phyloP scores from a whole-genome alignment of 1,140 invertebrate species.

The Drosophila miranda region DNA sequence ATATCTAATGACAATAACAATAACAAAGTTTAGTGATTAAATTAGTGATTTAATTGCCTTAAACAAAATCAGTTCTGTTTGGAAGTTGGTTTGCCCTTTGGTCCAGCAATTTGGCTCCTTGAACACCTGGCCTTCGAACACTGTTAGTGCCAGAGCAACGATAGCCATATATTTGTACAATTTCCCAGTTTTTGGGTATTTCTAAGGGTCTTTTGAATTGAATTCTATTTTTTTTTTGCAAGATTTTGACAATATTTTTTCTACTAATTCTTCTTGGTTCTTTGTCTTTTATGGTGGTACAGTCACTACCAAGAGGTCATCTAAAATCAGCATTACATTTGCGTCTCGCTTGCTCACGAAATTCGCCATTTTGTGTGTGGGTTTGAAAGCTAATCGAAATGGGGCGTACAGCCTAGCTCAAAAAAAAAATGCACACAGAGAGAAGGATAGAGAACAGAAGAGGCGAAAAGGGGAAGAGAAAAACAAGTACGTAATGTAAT shows the following conservation, averaged over 20 bases:
- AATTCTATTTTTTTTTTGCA: too few relatives aligned
- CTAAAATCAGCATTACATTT: background rate
- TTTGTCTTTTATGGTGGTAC: constrained; percentile 10
- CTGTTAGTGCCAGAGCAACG: too few relatives aligned
- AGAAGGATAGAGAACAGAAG: background rate
- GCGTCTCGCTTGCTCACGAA: constrained; percentile 6
- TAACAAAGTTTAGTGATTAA: too few relatives aligned
- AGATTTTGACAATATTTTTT: too few relatives aligned
- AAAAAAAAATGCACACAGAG: constrained; percentile 13
- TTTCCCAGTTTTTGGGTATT: background rate
- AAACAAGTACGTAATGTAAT: constrained; percentile 30
- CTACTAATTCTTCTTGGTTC: background rate
- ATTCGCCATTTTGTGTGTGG: constrained; percentile 39
- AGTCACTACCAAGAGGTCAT: constrained; percentile 17
- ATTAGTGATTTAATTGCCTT: too few relatives aligned
- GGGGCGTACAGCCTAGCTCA: constrained; percentile 4
- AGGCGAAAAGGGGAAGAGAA: background rate
- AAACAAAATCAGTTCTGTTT: too few relatives aligned
- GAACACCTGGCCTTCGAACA: too few relatives aligned
- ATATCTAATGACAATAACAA: too few relatives aligned
- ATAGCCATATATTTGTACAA: background rate
- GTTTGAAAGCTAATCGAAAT: constrained; percentile 57
- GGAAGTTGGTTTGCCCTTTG: too few relatives aligned
- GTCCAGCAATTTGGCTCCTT: too few relatives aligned
- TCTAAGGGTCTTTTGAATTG: too few relatives aligned